Evolutionary conservation across 1,140 invertebrate species (phyloP), one percentile per base, ranked within the genome.

Genomic region (Monochamus saltuarius): DNA sequence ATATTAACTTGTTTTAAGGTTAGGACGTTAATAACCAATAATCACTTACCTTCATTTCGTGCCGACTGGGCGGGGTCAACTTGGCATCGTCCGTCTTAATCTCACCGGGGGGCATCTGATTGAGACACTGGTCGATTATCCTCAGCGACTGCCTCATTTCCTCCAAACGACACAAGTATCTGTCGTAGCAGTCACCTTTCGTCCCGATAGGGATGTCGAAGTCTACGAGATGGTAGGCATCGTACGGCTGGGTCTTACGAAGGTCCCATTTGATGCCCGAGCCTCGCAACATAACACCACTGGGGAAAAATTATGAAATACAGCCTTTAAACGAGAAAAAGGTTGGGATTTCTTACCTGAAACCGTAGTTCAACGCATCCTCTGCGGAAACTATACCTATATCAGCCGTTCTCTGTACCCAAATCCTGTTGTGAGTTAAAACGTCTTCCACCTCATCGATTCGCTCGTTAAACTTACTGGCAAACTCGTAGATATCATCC

Each of bases 201-300:
- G 82, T 87, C 4, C 97, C 97, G 72, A 99, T 90, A 1, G 97
- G 97, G 6, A 99, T 85, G 78, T 99, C 97, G 80, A 99, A 99
- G 13, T 99, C 94, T 1, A 98, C 84, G 34, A 90, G 77, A 73
- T 95, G 81, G 74, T 99, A 99, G 7, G 91, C 95, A 80, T 99
- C 97, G 75, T 99, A 99, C 0, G 97, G 97, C 75, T 96, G 90
- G 9, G 88, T 78, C 79, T 99, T 98, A 49, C 97, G 83, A 10
- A 99, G 78, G 78, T 99, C 97, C 97, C 97, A 99, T 78, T 98
- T 97, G 67, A 98, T 97, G 35, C 97, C 97, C 7, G 94, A 97
- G 1, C 94, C 95, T 42, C 95, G 82, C 7, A 98, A 76, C 95
- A 98, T 97, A 0, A 97, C 94, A 40, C 96, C 96, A 79, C 93